These are phyloP conservation scores for Asobara japonica DNA, from an alignment of 1,140 invertebrate genomes.

Conservation along the genomic window DNA sequence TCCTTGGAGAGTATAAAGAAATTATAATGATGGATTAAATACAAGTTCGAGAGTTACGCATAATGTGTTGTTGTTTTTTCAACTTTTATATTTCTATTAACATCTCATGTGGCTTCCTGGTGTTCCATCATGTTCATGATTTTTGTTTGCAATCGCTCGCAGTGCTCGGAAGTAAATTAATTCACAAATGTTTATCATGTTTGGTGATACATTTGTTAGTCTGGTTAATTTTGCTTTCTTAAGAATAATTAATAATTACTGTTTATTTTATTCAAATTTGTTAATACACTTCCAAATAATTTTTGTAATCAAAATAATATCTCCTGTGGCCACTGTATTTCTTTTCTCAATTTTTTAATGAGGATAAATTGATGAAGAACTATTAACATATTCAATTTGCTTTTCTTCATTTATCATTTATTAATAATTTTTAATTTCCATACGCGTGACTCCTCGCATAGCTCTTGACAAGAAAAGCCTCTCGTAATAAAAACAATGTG, in stretches of 20 bases:
- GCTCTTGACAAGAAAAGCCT: constrained; percentile 34
- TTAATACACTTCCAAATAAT: constrained; percentile 31
- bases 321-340: constrained; percentile 8
- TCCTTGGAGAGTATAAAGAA: constrained; percentile 26
- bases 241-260: constrained; percentile 1
- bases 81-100: constrained; percentile 34
- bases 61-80: constrained; percentile 36
- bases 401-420: constrained; percentile 17
- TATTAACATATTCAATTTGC: background rate
- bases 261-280: background rate
- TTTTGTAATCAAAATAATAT: constrained; percentile 34
- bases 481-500: constrained; percentile 40
- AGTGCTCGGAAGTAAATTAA: constrained; percentile 39
- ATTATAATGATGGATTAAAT: constrained; percentile 43
- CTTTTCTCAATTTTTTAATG: background rate
- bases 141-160: constrained; percentile 39
- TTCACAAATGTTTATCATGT: constrained; percentile 33
- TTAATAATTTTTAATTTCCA: constrained; percentile 3
- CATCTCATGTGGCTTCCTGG: constrained; percentile 3
- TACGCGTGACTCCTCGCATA: constrained; percentile 22
- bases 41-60: constrained; percentile 45
- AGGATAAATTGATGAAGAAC: constrained; percentile 23
- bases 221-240: background rate
- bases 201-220: constrained; percentile 15
- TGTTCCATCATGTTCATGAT: constrained; percentile 33